A percentile compares a stretch with the other conserved stretches of the same genome.
Conservation (phyloP, 2,888 invertebrate species). For the Pyrrhosoma nymphula region DNA sequence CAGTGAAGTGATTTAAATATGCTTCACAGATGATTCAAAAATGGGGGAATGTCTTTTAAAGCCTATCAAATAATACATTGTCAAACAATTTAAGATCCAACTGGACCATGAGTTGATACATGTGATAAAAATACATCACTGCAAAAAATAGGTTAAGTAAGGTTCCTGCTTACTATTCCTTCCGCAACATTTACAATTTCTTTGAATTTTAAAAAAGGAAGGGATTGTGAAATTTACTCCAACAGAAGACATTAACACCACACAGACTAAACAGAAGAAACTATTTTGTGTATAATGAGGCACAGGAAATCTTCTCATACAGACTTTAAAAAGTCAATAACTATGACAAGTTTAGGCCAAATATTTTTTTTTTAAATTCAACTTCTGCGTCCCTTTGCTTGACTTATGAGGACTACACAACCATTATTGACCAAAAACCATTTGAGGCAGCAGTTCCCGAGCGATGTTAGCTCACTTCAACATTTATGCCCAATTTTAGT, state of each 20-base stretch:
- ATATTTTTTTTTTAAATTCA: slow-evolving; percentile 6
- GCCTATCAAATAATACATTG: slow-evolving; percentile 46
- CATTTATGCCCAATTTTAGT: background rate
- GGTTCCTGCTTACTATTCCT: slow-evolving; percentile 25
- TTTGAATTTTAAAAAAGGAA: background rate
- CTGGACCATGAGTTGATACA: slow-evolving; percentile 42
- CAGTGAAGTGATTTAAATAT: slow-evolving; percentile 38
- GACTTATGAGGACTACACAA: background rate
- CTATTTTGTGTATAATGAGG: slow-evolving; percentile 32
- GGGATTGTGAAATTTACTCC: background rate
- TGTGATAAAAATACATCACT: slow-evolving; percentile 46
- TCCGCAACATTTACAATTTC: background rate
- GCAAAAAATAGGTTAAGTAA: slow-evolving; percentile 51
- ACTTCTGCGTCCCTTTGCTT: background rate
- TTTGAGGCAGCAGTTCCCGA: background rate
- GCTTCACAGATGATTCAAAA: background rate
- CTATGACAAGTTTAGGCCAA: slow-evolving; percentile 39
- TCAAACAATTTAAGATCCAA: slow-evolving; percentile 34
- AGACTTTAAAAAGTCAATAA: slow-evolving; percentile 30
- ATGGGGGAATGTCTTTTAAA: slow-evolving; percentile 30
- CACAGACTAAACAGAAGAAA: slow-evolving; percentile 21
- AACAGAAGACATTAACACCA: background rate
- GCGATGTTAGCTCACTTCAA: background rate
- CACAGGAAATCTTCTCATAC: slow-evolving; percentile 36
- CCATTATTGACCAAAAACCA: slow-evolving; percentile 17